Percentiles rank a stretch among this genome's conserved stretches.
Conservation (phyloP, 2,888 invertebrate genomes). For the Scaptomyza parva region DNA sequence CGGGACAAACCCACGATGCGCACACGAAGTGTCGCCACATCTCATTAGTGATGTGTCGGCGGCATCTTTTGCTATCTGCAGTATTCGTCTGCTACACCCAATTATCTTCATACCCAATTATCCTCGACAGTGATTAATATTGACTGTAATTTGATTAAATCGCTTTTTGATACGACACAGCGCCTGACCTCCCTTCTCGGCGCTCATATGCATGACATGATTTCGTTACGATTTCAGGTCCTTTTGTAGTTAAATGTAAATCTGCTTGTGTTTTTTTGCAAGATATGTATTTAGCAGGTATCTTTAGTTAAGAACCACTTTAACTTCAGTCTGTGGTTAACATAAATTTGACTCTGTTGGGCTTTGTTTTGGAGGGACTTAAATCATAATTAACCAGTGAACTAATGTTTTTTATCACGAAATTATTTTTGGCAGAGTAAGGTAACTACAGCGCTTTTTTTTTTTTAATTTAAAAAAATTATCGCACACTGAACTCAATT, state of each 20-base stretch:
- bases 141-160: slow-evolving; percentile 78
- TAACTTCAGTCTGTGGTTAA: slow-evolving; percentile 39
- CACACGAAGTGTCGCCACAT: slow-evolving; percentile 11
- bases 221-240: slow-evolving; percentile 53
- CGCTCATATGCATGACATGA: slow-evolving; percentile 54
- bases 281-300: slow-evolving; percentile 32
- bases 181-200: slow-evolving; percentile 22
- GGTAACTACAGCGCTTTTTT: too few relatives aligned
- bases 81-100: slow-evolving; percentile 13
- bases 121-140: slow-evolving; percentile 79
- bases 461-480: too few relatives aligned
- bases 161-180: slow-evolving; percentile 69
- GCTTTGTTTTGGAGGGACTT: slow-evolving; percentile 23
- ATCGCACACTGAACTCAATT: too few relatives aligned
- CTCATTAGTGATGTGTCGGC: slow-evolving; percentile 7
- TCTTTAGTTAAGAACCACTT: slow-evolving; percentile 51
- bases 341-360: slow-evolving; percentile 49
- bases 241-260: slow-evolving; percentile 23
- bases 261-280: slow-evolving; percentile 3
- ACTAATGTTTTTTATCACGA: too few relatives aligned
- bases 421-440: too few relatives aligned
- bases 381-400: slow-evolving; percentile 56
- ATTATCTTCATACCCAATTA: slow-evolving; percentile 77
- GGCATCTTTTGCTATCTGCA: slow-evolving; percentile 24
- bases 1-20: background rate